These are phyloP conservation scores for Nomada hirtipes DNA, from an alignment of 2,888 invertebrate genomes.

Conservation along the genomic window DNA sequence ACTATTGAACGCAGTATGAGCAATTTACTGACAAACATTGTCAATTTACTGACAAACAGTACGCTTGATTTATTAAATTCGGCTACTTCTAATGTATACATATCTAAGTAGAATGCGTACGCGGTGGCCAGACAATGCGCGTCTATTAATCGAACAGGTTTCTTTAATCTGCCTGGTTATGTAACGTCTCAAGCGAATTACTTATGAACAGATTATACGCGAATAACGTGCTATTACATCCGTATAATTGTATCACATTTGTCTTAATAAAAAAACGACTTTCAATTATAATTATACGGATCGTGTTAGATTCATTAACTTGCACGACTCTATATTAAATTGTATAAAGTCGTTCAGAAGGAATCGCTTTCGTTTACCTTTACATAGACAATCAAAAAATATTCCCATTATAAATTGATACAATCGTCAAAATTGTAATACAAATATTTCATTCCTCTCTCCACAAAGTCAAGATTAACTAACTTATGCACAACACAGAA, in stretches of 20 bases:
- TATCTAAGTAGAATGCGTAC: constrained; percentile 1
- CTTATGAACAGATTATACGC: constrained; percentile 8
- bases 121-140: not conserved
- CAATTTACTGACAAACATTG: not conserved
- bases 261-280: not conserved
- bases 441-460: too few species aligned
- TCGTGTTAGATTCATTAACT: too few species aligned
- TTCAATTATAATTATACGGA: not conserved
- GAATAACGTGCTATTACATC: not conserved
- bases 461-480: too few species aligned
- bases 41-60: not conserved
- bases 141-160: not conserved
- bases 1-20: too few species aligned
- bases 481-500: too few species aligned
- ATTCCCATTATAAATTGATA: too few species aligned
- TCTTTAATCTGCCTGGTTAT: not conserved
- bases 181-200: not conserved
- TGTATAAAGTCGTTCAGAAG: too few species aligned
- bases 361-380: too few species aligned
- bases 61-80: not conserved
- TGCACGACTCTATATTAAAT: too few species aligned
- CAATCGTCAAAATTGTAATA: too few species aligned
- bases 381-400: too few species aligned
- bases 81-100: not conserved
- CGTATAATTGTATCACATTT: not conserved